These are phyloP conservation scores for Sebastes minor DNA, from an alignment of 2,797 vertebrate species.

Conservation along the genomic window DNA sequence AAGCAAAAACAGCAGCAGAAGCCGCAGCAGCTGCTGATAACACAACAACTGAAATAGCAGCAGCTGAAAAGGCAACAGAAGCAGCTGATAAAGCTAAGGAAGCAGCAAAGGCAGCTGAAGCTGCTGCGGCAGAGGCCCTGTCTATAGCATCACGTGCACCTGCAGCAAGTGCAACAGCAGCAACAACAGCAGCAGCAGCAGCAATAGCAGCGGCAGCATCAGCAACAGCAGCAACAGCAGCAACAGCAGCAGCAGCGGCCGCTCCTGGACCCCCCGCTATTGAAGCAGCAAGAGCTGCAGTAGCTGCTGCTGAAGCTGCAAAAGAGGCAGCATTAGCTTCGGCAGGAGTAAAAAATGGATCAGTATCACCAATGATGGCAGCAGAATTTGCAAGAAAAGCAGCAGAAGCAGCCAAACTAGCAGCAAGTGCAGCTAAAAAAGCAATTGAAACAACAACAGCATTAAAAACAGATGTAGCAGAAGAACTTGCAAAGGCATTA, in stretches of 20 bases:
- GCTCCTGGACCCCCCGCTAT: not conserved
- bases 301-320: too few relatives aligned
- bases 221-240: not conserved
- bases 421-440: not conserved
- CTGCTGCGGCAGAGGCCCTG: not conserved
- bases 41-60: not conserved
- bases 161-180: not conserved
- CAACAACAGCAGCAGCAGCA: not conserved
- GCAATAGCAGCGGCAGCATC: not conserved
- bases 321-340: too few relatives aligned
- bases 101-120: not conserved
- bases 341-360: not conserved
- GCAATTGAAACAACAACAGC: not conserved
- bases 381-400: not conserved
- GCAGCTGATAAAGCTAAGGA: not conserved
- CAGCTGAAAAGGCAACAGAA: not conserved
- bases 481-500: not conserved
- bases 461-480: not conserved
- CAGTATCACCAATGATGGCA: rapidly evolving
- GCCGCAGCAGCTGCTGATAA: not conserved
- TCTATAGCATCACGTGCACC: not conserved
- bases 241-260: not conserved
- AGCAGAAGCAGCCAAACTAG: not conserved
- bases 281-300: too few relatives aligned
- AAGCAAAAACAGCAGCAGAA: not conserved